phyloP scores from a whole-genome alignment of 2,888 invertebrate genomes.

The Pecten maximus region DNA sequence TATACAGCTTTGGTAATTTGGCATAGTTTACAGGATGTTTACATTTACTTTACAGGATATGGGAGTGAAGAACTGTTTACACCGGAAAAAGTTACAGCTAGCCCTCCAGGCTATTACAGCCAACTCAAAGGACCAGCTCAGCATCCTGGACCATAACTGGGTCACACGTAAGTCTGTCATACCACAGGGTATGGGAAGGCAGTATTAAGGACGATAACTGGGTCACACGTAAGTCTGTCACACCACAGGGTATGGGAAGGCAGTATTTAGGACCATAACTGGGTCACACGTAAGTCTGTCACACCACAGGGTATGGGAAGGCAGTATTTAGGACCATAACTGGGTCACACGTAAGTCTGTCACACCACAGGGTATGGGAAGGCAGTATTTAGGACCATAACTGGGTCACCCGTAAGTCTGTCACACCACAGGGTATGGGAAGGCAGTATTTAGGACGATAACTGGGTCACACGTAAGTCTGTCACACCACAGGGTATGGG shows the following conservation, averaged over 20 bases:
- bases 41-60: slow-evolving; percentile 82
- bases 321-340: neutral
- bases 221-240: neutral
- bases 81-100: slow-evolving; percentile 94
- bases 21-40: slow-evolving; percentile 80
- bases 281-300: neutral
- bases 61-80: slow-evolving; percentile 87
- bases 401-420: too few relatives aligned
- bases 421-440: too few relatives aligned
- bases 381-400: neutral
- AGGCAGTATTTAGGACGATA: slow-evolving; percentile 60
- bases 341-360: neutral
- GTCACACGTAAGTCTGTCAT: slow-evolving; percentile 79
- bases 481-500: neutral
- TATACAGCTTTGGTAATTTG: too few relatives aligned
- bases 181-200: neutral
- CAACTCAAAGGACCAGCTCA: slow-evolving; percentile 74
- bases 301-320: neutral
- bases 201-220: neutral
- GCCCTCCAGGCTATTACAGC: slow-evolving; percentile 83
- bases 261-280: neutral
- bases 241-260: slow-evolving; percentile 54
- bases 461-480: neutral
- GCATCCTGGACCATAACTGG: slow-evolving; percentile 87
- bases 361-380: neutral